Evolutionary conservation across 2,113 vertebrate genomes (phyloP), one percentile per base, ranked within the genome.

Genomic region (Tonatia bakeri): DNA sequence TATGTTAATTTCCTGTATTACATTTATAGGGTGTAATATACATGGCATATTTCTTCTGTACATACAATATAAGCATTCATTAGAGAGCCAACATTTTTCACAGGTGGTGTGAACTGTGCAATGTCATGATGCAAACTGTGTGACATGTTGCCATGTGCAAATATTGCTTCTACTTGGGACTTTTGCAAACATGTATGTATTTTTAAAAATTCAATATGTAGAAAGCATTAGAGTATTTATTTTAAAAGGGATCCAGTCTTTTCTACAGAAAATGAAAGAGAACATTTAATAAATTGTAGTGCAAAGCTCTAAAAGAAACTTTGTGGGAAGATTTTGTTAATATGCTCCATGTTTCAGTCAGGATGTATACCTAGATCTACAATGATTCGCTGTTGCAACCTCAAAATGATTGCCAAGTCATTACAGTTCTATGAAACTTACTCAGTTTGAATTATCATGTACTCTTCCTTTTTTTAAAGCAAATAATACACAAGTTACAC

Each of bases 1-100:
- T 82, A 61, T 87, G 83, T 87, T 91, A 61, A 93, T 93, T 89
- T 96, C 86, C 97, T 76, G 76, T 43, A 50, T 76, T 52, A 70
- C 59, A 67, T 83, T 96, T 96, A 83, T 54, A 88, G 75, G n/a
- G n/a, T 72, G 38, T 65, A 79, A n/a, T 19, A 73, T 28, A 47
- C 59, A 33, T 5, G 5, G 73, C 3, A 0, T 87, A 20, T 88
- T 94, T 91, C 88, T 72, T 43, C 64, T n/a, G 5, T 5, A n/a
- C 2, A 4, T 61, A 93, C 82, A 96, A 47, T 80, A 38, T 28
- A 79, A 82, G 45, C 54, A 83, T 94, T 93, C 93, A 96, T 61
- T 13, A 38, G 28, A 31, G 24, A 76, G 73, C 24, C 76, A 36
- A 3, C 7, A 7, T 72, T 77, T 80, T 93, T 45, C 43, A 64